Evolutionary conservation across 2,113 vertebrate genomes (phyloP).

Genomic region (Noturus placidus): DNA sequence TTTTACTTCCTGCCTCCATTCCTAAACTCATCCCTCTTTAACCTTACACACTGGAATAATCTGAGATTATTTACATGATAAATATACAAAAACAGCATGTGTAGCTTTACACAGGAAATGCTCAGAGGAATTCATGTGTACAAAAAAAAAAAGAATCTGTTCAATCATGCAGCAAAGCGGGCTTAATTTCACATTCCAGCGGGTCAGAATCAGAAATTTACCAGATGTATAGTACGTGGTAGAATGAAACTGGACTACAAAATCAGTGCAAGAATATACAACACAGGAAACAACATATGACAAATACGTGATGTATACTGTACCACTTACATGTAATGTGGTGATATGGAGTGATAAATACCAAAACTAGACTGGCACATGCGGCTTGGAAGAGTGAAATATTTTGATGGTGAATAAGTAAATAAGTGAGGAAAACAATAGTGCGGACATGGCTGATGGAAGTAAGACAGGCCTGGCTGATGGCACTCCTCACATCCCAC

Average conservation of each 20-base stretch:
- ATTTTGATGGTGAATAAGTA: not conserved
- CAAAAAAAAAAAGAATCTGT: not conserved
- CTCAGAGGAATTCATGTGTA: not conserved
- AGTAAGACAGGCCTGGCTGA: not conserved
- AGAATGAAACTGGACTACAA: not conserved
- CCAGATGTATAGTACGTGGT: not conserved
- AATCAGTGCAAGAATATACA: not conserved
- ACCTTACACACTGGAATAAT: not conserved
- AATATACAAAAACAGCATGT: not conserved
- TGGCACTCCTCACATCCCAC: slow-evolving; percentile 14
- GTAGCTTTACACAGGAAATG: not conserved
- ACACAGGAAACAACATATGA: not conserved
- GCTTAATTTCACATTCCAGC: not conserved
- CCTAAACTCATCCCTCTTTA: not conserved
- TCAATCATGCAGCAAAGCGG: not conserved
- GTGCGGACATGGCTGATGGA: not conserved
- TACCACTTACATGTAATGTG: not conserved
- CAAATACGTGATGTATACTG: not conserved
- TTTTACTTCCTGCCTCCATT: not conserved
- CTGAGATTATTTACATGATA: not conserved
- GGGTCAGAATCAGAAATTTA: not conserved
- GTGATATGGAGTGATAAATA: not conserved
- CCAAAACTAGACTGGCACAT: not conserved
- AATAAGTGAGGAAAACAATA: not conserved
- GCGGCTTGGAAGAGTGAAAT: not conserved